These are phyloP conservation scores for Pantherophis alleghaniensis DNA, from an alignment of 2,797 vertebrate genomes.

Conservation along the genomic window DNA sequence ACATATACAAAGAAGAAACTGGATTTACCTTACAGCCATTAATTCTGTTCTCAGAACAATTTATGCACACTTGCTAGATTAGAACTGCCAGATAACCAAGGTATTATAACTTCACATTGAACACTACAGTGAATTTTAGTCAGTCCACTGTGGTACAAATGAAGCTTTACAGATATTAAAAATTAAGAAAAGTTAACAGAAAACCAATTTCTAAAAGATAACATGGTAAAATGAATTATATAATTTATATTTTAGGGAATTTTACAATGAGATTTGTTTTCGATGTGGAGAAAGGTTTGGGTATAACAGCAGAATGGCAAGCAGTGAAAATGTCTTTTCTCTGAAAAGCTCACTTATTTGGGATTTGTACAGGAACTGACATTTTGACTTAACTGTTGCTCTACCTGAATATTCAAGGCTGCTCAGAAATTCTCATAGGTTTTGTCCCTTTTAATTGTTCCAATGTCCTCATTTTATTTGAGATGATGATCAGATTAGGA, in stretches of 20 bases:
- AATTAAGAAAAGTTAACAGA: neutral
- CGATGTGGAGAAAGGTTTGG: neutral
- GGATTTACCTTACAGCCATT: neutral
- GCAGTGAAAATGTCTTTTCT: neutral
- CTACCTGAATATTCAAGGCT: neutral
- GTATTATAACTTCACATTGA: neutral
- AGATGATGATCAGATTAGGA: neutral
- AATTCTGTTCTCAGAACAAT: neutral
- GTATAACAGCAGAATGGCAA: neutral
- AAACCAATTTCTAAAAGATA: neutral
- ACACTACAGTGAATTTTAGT: slow-evolving; percentile 21
- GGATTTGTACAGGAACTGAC: neutral
- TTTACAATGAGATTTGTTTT: neutral
- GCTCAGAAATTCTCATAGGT: neutral
- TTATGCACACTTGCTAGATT: neutral
- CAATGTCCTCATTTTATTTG: neutral
- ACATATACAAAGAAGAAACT: neutral
- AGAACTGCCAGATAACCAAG: slow-evolving; percentile 11
- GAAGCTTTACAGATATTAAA: slow-evolving; percentile 10
- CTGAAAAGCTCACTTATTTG: neutral
- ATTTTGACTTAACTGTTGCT: neutral
- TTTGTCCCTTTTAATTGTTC: neutral
- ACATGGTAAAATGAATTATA: neutral
- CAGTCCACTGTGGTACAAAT: slow-evolving; percentile 32
- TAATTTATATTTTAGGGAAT: neutral